Base-by-base conservation (phyloP, 2,797 vertebrate species). In the Lemur catta region DNA sequence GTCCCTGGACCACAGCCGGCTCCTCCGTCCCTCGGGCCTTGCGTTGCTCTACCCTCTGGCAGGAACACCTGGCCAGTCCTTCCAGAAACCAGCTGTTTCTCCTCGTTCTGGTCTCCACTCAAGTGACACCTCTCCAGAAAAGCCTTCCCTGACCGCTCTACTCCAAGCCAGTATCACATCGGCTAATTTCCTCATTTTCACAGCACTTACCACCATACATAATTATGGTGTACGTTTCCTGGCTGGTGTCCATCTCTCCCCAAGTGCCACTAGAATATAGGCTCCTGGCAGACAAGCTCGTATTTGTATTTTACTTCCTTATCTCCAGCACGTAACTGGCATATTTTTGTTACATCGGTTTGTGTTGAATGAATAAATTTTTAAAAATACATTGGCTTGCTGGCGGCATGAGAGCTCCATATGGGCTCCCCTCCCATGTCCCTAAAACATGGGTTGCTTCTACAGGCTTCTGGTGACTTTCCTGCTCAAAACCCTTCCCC, bases 201-300 rank as follows among this genome's bases (percentile, higher is more conserved):
- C 0, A 26, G 65, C 72, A 9, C 50, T 30, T 9, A 28, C 13
- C 18, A 38, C 48, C 14, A 15, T 15, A 10, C 43, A 2, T 0
- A 4, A 71, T 2, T 4, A 11, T 1, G 9, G 0, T 0, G 9
- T 4, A 35, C 20, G 26, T 4, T 18, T 78, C 3, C 80, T 10
- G 71, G 76, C 76, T 63, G 22, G 4, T 6, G 14, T 33, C 88
- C 14, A 0, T 10, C 67, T 84, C 72, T 67, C 75, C 41, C 41
- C 48, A 3, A 33, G 11, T 0, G 33, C 24, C 20, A 1, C 80
- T 55, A 35, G 67, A 59, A 9, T 2, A 6, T 0, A 33, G 78
- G 15, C 2, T 48, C 81, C 72, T 55, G 55, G 57, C 2, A 13
- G 48, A 38, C 24, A 8, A 1, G 30, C 6, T 38, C 26, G 0